Conservation (phyloP, 1,140 invertebrate species). For the Myzus persicae region DNA sequence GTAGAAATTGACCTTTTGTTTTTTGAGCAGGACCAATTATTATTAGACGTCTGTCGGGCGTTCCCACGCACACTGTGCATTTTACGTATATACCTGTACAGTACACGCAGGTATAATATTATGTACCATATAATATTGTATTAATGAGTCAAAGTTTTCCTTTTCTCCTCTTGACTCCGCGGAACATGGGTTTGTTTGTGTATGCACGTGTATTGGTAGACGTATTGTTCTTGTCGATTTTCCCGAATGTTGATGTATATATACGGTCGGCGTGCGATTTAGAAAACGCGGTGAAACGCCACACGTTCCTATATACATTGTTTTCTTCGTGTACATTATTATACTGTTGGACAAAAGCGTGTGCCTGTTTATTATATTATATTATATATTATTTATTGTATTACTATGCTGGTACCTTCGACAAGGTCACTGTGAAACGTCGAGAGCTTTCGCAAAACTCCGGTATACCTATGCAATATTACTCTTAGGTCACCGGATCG, state of each 20-base stretch:
- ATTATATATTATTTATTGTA: not conserved
- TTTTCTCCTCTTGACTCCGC: not conserved
- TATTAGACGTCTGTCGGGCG: not conserved
- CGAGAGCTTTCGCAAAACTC: not conserved
- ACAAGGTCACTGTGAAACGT: not conserved
- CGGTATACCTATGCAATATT: not conserved
- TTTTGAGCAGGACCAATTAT: slow-evolving; percentile 25
- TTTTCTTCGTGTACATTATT: not conserved
- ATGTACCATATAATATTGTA: not conserved
- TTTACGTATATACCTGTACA: not conserved
- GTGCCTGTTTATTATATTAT: not conserved
- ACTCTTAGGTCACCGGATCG: not conserved
- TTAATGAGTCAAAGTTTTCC: not conserved
- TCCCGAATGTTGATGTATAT: not conserved
- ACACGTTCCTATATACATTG: not conserved
- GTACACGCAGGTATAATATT: not conserved
- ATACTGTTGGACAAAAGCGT: not conserved
- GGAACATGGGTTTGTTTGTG: not conserved
- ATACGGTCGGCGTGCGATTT: slow-evolving; percentile 13
- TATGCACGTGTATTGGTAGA: not conserved
- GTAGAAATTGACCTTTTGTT: slow-evolving; percentile 37
- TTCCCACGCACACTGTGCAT: not conserved
- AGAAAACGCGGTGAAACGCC: slow-evolving; percentile 47
- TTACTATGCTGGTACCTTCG: not conserved
- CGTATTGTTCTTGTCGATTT: slow-evolving; percentile 28